Base-by-base conservation (phyloP, 2,888 invertebrate species). In the Cenopis cana region DNA sequence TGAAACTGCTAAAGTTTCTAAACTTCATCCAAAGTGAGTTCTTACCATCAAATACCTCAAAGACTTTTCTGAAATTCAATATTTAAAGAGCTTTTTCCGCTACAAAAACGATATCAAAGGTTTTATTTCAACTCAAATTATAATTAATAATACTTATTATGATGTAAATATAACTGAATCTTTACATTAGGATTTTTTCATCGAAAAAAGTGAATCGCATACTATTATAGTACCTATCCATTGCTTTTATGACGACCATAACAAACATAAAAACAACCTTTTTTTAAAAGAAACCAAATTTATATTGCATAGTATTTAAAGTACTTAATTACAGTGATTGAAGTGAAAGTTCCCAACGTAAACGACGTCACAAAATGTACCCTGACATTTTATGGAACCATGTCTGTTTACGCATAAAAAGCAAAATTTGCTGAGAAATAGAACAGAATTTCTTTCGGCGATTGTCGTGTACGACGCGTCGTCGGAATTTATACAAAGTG, bases 341-440 rank as follows among this genome's bases (percentile, higher is more conserved):
- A 18, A 55, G 66, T 67, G 70, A 66, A 66, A 66, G 70, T 41
- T 54, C 14, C 49, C 54, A 56, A 71, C 61, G 50, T 49, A 56
- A 55, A 60, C 67, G 65, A 81, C 81, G 81, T 83, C 82, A 82
- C 55, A 71, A 65, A 77, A 64, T 69, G 50, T 67, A 69, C 74
- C 77, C 76, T 74, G 78, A 80, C 78, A 79, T 77, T 78, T 74
- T 74, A 81, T 79, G 78, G 73, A 54, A 75, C 78, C 78, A 75
- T 77, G 62, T 79, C 74, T 71, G 76, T 74, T 59, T 73, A 71
- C 66, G 72, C 77, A 77, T 79, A 77, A 79, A 65, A 78, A 64
- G 69, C 61, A 55, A 64, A 73, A 75, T 72, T 61, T 59, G 3
- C n/a, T 57, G 56, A 33, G 72, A 69, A 80, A 78, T 76, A 57